Evolutionary conservation across 1,140 invertebrate genomes (phyloP), one percentile per base, ranked within the genome.

Genomic region (Drosophila insularis): DNA sequence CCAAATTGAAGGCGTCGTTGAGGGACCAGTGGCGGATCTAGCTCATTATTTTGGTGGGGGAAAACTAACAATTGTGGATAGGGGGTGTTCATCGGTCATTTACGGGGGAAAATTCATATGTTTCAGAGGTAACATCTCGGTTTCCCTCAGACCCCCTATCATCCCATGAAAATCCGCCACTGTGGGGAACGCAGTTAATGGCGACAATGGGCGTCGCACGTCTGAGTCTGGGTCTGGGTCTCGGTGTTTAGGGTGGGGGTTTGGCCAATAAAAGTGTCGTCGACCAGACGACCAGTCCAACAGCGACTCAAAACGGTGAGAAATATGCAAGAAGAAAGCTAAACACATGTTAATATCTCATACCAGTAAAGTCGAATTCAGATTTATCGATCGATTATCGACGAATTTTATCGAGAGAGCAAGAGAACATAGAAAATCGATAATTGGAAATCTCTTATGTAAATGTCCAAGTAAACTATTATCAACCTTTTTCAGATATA

Each of bases 201-300:
- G 81, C 78, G 78, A 78, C 77, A 74, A 73, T 81, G 56, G 43
- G 60, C 74, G 78, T 64, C 81, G 67, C 74, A 78, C 74, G 78
- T 86, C 78, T 86, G 78, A 21, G 43, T 50, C 43, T 50, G 17
- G 13, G 43, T 50, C 43, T 50, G 4, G 17, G 43, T 50, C 11
- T 46, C 6, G 6, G 14, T 7, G 4, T 43, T 6, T 10, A 17
- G 14, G 43, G 43, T 17, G 5, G 43, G 43, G 17, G 17, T 21
- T 27, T 50, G 43, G 43, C 39, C 63, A 67, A 59, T 71, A 39
- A 7, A 23, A 75, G 68, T 74, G 81, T 86, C 78, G 81, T 86
- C 81, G 78, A 85, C 81, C 80, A 80, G 80, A 85, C 80, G 70
- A 69, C 40, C 17, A 46, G 17, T 46, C 71, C 68, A 68, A 53